These are phyloP conservation scores for Tetrapedia diversipes DNA, from an alignment of 2,888 invertebrate genomes.

Conservation along the genomic window DNA sequence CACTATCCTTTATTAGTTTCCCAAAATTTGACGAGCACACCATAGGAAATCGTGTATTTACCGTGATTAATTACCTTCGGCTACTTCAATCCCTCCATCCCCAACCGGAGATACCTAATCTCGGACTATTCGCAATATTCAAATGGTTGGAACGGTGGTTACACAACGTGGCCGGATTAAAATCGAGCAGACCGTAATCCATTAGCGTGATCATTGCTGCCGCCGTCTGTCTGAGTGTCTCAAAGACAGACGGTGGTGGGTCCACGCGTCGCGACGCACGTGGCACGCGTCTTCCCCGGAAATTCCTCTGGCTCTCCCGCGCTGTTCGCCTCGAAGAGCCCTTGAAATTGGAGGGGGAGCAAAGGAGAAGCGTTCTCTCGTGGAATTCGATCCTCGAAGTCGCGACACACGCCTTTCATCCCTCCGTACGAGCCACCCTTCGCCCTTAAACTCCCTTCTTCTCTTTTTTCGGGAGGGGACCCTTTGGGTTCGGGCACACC, in stretches of 20 bases:
- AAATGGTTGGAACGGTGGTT: neutral
- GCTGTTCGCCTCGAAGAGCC: conserved; percentile 32
- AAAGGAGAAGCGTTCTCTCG: conserved; percentile 50
- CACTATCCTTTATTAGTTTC: no score
- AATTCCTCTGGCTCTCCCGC: conserved; percentile 52
- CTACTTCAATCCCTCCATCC: neutral
- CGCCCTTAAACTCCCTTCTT: conserved; percentile 5
- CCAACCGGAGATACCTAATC: neutral
- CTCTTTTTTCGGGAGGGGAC: neutral
- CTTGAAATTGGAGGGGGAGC: conserved; percentile 47
- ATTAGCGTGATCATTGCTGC: conserved; percentile 27
- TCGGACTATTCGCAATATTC: conserved; percentile 16
- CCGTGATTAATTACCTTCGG: no score
- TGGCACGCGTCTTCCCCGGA: conserved; percentile 36
- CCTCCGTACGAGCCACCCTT: neutral
- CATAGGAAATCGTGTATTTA: no score
- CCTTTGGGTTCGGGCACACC: neutral
- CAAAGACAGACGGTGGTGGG: neutral
- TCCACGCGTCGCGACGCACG: neutral
- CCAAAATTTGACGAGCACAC: no score
- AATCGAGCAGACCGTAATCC: conserved; percentile 32
- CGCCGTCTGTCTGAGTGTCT: neutral
- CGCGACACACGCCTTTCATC: conserved; percentile 42
- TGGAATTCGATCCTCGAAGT: conserved; percentile 61
- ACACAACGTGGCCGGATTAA: neutral